Percentiles rank a stretch among this genome's conserved stretches.
Conservation (phyloP, 2,113 vertebrate genomes). For the Ancistrus triradiatus region DNA sequence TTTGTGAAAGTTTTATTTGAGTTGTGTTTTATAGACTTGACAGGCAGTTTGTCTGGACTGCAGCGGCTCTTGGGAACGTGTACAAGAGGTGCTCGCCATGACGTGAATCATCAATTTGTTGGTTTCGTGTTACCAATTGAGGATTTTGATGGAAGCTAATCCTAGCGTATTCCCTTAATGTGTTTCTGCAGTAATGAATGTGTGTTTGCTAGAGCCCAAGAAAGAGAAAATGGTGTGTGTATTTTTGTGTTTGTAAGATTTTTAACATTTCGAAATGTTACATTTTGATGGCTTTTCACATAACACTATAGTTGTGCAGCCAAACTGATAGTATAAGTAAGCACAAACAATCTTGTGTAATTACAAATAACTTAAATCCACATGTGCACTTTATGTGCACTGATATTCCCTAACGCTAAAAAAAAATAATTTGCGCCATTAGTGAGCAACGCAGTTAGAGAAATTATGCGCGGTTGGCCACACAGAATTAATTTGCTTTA, state of each 20-base stretch:
- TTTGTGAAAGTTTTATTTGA: conserved; percentile 11
- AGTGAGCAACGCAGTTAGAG: conserved; percentile 14
- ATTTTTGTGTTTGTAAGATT: background rate
- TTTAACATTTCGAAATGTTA: conserved; percentile 6
- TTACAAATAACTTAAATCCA: conserved; percentile 26
- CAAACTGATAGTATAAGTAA: conserved; percentile 22
- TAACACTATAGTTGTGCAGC: background rate
- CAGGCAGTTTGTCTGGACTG: conserved; percentile 13
- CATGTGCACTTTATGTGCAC: conserved; percentile 9
- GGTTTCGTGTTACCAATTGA: conserved; percentile 24
- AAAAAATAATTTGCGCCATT: conserved; percentile 17
- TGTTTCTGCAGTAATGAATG: background rate
- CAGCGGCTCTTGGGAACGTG: conserved; percentile 15
- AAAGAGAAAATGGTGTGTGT: too few species aligned
- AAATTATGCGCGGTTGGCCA: conserved; percentile 34
- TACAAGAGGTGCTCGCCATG: conserved; percentile 17
- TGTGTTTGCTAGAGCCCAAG: background rate
- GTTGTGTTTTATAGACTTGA: conserved; percentile 21
- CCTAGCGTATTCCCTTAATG: conserved; percentile 21
- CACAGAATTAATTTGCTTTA: conserved; percentile 45
- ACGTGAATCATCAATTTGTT: conserved; percentile 28
- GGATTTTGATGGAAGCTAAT: conserved; percentile 9
- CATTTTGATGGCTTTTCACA: conserved; percentile 14
- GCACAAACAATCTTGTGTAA: conserved; percentile 30
- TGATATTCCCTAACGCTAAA: background rate